Base-by-base conservation (phyloP, 2,113 vertebrate species). In the Sylvilagus bachmani region DNA sequence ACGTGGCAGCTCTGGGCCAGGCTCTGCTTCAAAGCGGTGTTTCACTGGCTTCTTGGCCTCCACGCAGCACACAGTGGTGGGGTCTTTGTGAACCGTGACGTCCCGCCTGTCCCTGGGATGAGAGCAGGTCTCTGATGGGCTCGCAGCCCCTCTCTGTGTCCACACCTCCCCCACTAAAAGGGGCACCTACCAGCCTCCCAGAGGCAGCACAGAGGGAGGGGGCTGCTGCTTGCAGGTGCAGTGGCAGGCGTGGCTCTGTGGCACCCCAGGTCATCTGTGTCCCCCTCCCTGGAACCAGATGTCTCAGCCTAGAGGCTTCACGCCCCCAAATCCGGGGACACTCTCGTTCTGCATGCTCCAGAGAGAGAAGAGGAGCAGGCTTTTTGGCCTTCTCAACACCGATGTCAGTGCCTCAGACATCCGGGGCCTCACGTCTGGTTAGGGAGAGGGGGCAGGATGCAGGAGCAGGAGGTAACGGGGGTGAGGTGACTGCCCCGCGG, bases 81-180 rank as follows among this genome's bases (percentile, higher is more conserved):
- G n/a, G 12, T 36, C 27, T 77, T 51, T 8, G 58, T 74, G 73
- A 82, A 51, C 71, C 33, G 25, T 21, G 3, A 21, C 71, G 31
- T 44, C 22, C 64, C n/a, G 7, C 22, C 53, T 14, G 2, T 17
- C 5, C 38, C 61, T 74, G 31, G 16, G 38, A 38, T 7, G 25
- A 44, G 22, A 44, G 53, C 70, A 64, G 10, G 4, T 67, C 53
- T 64, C 85, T 33, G 19, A 66, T 11, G 29, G 78, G 25, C 22
- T 24, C 4, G 1, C 29, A 33, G 38, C 62, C 22, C 62, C 22
- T 38, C n/a, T 29, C 33, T 31, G 27, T n/a, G 17, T 58, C 7
- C 22, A 3, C 51, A 0, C 38, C 12, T 17, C 19, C 31, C 8
- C 0, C 66, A 0, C 27, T 4, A 33, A 55, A 55, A 24, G 53